Conservation (phyloP, 2,113 vertebrate species). For the Monarcha castaneiventris region DNA sequence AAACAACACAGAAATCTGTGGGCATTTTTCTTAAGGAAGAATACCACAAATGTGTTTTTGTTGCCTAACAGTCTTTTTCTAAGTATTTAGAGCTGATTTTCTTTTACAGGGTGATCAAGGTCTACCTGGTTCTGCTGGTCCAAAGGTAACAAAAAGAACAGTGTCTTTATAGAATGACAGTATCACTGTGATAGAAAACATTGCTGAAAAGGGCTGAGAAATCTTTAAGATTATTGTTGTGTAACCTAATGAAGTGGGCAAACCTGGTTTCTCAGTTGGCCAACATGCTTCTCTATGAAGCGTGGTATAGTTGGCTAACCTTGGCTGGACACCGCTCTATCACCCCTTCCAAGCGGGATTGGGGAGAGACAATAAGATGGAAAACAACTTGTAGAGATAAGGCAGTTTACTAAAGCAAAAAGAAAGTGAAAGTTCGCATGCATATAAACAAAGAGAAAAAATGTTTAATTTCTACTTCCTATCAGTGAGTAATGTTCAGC, state of each 20-base stretch:
- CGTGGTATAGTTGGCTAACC: background rate
- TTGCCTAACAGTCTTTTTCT: background rate
- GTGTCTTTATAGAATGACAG: background rate
- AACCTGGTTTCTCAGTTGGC: background rate
- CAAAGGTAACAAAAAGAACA: slow-evolving; percentile 76
- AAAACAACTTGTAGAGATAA: background rate
- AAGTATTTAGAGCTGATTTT: background rate
- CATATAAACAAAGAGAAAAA: background rate
- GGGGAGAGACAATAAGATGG: background rate
- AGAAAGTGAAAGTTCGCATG: background rate
- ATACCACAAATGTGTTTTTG: background rate
- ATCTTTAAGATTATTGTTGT: background rate
- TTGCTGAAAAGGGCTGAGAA: background rate
- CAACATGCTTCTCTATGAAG: background rate
- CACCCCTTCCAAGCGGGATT: background rate
- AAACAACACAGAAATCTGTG: background rate
- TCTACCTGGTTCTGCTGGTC: slow-evolving; percentile 75
- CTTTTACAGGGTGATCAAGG: slow-evolving; percentile 85
- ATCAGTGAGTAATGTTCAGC: background rate
- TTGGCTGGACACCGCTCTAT: rapidly evolving
- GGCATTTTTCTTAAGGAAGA: background rate
- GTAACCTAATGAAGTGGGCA: background rate
- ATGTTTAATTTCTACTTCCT: background rate
- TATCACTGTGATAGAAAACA: background rate
- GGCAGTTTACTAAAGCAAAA: background rate